Evolutionary conservation across 2,113 vertebrate species (phyloP).

Genomic region (Triplophysa siluroides): DNA sequence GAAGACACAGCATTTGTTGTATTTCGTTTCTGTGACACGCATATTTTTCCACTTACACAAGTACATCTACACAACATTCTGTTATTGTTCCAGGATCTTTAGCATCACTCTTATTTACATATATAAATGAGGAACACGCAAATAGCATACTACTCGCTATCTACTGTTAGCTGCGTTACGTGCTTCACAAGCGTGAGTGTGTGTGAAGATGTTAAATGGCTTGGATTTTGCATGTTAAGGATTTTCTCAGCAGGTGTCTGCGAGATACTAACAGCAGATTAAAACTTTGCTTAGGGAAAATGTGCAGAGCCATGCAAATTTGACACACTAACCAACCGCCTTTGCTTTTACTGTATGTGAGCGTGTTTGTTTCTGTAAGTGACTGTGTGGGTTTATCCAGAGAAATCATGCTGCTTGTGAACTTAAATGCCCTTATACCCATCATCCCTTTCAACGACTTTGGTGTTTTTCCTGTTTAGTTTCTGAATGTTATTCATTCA

Average conservation of each 20-base stretch:
- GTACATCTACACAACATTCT: conserved; percentile 47
- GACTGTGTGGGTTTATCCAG: conserved; percentile 61
- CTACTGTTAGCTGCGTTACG: conserved; percentile 63
- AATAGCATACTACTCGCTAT: conserved; percentile 69
- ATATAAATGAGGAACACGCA: conserved; percentile 74
- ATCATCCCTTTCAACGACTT: too few species aligned
- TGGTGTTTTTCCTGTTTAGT: too few species aligned
- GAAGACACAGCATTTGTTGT: too few species aligned
- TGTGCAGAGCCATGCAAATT: conserved; percentile 80
- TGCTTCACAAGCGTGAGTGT: conserved; percentile 4
- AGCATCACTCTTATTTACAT: conserved; percentile 73
- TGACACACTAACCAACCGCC: conserved; percentile 72
- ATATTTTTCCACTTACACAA: too few species aligned
- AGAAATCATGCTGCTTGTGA: conserved; percentile 69
- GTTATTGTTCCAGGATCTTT: conserved; percentile 68
- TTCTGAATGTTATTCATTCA: too few species aligned
- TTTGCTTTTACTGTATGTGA: conserved; percentile 62
- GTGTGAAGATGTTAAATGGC: conserved; percentile 37
- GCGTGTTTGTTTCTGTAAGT: conserved; percentile 60
- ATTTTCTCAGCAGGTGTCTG: conserved; percentile 77
- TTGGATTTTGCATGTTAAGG: conserved; percentile 76
- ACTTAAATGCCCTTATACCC: conserved; percentile 68
- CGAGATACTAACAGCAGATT: conserved; percentile 75
- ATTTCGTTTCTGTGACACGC: too few species aligned
- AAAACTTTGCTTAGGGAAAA: conserved; percentile 76